Base-by-base conservation (phyloP, 2,113 vertebrate genomes). In the Muntiacus reevesi region DNA sequence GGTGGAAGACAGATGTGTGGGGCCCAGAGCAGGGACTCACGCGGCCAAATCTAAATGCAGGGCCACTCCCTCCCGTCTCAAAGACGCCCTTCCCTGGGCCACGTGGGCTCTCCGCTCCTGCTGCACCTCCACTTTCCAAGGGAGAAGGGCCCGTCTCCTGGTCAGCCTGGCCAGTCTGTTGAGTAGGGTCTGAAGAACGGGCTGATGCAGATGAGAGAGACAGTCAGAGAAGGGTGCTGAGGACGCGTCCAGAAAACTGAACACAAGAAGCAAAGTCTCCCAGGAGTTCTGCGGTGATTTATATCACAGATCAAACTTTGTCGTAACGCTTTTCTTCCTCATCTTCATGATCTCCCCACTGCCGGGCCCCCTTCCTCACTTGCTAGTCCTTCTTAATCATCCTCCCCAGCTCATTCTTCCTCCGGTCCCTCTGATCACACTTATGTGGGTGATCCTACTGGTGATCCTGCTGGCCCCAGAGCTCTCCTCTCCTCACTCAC, bases 1-100 rank as follows among this genome's bases (percentile, higher is more conserved):
- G 23, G 0, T 10, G 67, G 52, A 81, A 47, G 43, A 7, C 28
- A 2, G 5, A 3, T 0, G 4, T 2, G 7, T 1, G 6, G 30
- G 60, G 3, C 36, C 47, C 30, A 74, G 67, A 28, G 79, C 8
- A 6, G 52, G 33, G 40, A 52, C 27, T 17, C 12, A 54, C 5
- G 2, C 0, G 27, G 47, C 54, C 74, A 7, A 12, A 30, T 30
- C 30, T 36, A 9, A 59, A 15, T 0, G 13, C 50, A 27, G 6
- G 0, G 21, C 4, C 3, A 1, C n/a, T n/a, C 30, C 43, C 28
- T 79, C 1, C 36, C 2, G 1, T 19, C 54, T 57, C n/a, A 57
- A 33, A 60, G 27, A 45, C 0, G 2, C n/a, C 25, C 79, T 54
- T 81, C 40, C 50, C 28, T 30, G 19, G 30, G 30, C 36, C 54